phyloP scores from a whole-genome alignment of 2,113 vertebrate genomes.

The Dipodomys spectabilis region DNA sequence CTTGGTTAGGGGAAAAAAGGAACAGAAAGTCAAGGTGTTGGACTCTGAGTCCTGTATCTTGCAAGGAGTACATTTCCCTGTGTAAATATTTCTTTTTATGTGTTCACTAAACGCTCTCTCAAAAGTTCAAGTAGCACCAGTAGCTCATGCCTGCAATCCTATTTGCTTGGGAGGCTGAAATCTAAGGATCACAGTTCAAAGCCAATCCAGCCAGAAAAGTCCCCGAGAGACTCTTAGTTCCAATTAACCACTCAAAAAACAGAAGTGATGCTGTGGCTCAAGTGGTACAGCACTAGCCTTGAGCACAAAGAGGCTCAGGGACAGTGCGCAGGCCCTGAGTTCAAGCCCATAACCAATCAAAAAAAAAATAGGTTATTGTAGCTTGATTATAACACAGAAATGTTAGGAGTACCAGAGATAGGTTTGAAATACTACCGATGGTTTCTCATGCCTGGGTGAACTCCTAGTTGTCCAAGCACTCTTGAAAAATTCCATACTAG shows the following conservation, averaged over 20 bases:
- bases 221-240: too few relatives aligned
- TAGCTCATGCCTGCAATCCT: too few relatives aligned
- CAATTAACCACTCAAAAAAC: too few relatives aligned
- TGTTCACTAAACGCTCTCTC: not conserved
- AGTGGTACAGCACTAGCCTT: too few relatives aligned
- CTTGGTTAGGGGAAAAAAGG: not conserved
- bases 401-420: not conserved
- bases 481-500: not conserved
- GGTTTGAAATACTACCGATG: not conserved
- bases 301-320: too few relatives aligned
- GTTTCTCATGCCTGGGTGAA: not conserved
- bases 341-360: too few relatives aligned
- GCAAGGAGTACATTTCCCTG: not conserved
- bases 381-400: not conserved
- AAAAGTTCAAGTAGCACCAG: not conserved
- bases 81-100: not conserved
- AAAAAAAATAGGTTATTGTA: not conserved
- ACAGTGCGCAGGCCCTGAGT: too few relatives aligned
- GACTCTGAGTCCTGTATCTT: not conserved
- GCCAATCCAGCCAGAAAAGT: too few relatives aligned
- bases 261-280: too few relatives aligned
- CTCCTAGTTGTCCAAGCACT: not conserved
- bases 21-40: not conserved
- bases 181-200: too few relatives aligned
- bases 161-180: too few relatives aligned